Percentiles rank a stretch among this genome's conserved stretches.
phyloP scores from a whole-genome alignment of 2,797 vertebrate species.

The Epinephelus coioides region DNA sequence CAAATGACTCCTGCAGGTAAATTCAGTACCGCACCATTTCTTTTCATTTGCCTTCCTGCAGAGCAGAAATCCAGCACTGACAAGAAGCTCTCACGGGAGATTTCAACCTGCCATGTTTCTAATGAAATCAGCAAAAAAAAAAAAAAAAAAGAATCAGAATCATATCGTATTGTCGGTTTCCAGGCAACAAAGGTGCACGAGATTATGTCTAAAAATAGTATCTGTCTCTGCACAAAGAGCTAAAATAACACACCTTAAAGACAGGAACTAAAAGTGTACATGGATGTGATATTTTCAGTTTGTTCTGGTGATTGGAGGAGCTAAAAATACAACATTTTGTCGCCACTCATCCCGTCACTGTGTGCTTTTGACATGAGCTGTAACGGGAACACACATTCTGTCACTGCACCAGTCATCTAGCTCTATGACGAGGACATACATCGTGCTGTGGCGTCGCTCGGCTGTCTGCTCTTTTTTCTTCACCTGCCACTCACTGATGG shows the following conservation, averaged over 20 bases:
- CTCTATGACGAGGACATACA: constrained; percentile 49
- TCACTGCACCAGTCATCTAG: constrained; percentile 47
- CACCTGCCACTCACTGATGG: constrained; percentile 65
- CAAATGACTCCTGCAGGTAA: constrained; percentile 48
- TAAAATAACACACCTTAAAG: constrained; percentile 64
- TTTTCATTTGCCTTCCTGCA: constrained; percentile 16
- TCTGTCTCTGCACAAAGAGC: constrained; percentile 44
- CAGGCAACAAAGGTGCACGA: constrained; percentile 77
- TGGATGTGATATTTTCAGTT: constrained; percentile 63
- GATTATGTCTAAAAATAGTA: constrained; percentile 79
- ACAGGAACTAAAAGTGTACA: constrained; percentile 53
- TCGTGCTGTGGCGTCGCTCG: constrained; percentile 46
- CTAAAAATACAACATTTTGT: constrained; percentile 67
- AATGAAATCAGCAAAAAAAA: constrained; percentile 56
- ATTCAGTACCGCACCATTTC: constrained; percentile 35
- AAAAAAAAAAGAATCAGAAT: background rate
- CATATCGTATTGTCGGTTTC: constrained; percentile 69
- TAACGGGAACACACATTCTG: constrained; percentile 54
- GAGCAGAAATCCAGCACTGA: constrained; percentile 1
- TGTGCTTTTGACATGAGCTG: constrained; percentile 46
- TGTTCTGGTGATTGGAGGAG: constrained; percentile 37
- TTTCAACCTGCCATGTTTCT: constrained; percentile 41
- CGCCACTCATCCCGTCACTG: constrained; percentile 25
- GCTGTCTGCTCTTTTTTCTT: constrained; percentile 60
- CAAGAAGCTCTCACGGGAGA: constrained; percentile 20